Evolutionary conservation across 2,113 vertebrate genomes (phyloP).

Genomic region (Cyprinodon brontotheroides): DNA sequence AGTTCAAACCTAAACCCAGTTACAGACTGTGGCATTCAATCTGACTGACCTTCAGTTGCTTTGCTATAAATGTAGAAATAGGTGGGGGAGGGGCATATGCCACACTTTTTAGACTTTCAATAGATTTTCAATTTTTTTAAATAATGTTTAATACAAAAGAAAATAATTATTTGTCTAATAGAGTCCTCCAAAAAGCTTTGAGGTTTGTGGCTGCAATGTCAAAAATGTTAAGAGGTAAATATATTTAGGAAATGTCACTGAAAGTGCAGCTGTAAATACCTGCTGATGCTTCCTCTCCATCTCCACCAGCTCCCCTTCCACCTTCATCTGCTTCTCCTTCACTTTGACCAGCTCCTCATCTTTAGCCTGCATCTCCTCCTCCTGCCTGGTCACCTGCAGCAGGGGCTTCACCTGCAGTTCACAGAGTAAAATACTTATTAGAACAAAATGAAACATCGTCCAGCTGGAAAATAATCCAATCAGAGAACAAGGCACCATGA

Average conservation of each 20-base stretch:
- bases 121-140: too few relatives aligned
- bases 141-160: not conserved
- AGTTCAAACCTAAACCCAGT: too few relatives aligned
- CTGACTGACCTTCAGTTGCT: too few relatives aligned
- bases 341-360: constrained; percentile 97
- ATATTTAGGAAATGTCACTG: not conserved
- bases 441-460: not conserved
- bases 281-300: constrained; percentile 97
- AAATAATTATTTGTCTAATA: not conserved
- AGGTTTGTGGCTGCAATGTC: not conserved
- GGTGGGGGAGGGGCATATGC: too few relatives aligned
- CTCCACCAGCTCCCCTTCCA: constrained; percentile 93
- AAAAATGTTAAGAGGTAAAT: not conserved
- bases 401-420: constrained; percentile 93
- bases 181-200: not conserved
- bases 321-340: constrained; percentile 95
- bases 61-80: too few relatives aligned
- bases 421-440: not conserved
- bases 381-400: constrained; percentile 96
- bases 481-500: not conserved
- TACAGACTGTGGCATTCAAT: too few relatives aligned
- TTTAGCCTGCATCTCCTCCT: constrained; percentile 97
- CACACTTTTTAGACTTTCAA: too few relatives aligned
- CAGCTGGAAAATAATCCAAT: not conserved
- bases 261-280: constrained; percentile 71